Conservation (phyloP, 1,140 invertebrate species). For the Bradysia coprophila region DNA sequence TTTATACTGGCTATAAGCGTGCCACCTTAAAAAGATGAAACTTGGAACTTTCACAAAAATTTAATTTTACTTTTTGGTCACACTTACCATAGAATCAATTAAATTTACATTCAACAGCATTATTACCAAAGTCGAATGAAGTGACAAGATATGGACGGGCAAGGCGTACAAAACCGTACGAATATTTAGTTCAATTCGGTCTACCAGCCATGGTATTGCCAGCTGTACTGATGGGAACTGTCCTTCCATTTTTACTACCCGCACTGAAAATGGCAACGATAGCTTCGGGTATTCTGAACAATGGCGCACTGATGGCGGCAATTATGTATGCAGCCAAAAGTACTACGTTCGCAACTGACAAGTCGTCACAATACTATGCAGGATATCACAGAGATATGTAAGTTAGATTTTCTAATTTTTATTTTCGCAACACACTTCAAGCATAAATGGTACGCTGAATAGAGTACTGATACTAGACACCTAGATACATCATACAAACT, state of each 20-base stretch:
- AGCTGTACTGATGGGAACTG: conserved; percentile 15
- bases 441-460: too few species aligned
- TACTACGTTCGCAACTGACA: conserved; percentile 4
- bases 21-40: too few species aligned
- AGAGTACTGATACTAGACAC: not conserved
- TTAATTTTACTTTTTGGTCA: too few species aligned
- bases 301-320: conserved; percentile 20
- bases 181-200: conserved; percentile 15
- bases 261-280: conserved; percentile 23
- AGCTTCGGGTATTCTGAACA: conserved; percentile 18
- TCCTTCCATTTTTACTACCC: conserved; percentile 18
- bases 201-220: conserved; percentile 20
- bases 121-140: too few species aligned
- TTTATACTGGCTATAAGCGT: too few species aligned
- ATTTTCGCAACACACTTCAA: not conserved
- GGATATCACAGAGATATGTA: conserved; percentile 4
- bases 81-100: too few species aligned
- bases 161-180: not conserved
- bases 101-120: too few species aligned
- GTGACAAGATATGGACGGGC: not conserved
- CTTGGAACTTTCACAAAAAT: too few species aligned
- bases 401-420: not conserved
- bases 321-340: conserved; percentile 14
- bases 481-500: too few species aligned
- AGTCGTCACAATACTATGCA: conserved; percentile 1